phyloP scores from a whole-genome alignment of 1,140 invertebrate species.

The Tetragonula clypearis region DNA sequence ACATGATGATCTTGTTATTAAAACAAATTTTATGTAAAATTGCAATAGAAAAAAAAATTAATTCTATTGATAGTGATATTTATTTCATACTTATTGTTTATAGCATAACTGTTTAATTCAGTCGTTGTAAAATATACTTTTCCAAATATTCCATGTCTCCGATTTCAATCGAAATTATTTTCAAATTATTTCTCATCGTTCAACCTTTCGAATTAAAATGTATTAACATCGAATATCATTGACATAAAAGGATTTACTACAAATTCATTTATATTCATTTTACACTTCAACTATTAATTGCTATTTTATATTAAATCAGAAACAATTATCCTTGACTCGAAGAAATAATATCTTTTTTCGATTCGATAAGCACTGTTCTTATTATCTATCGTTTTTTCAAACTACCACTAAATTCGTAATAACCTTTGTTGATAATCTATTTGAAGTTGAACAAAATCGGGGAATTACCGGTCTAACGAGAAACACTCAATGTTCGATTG shows the following conservation, averaged over 20 bases:
- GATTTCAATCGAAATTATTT: neutral
- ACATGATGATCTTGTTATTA: neutral
- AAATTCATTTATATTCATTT: neutral
- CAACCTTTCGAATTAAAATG: neutral
- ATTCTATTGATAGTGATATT: too few relatives aligned
- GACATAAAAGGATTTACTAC: neutral
- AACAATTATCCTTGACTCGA: neutral
- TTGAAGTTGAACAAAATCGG: too few relatives aligned
- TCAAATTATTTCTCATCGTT: neutral
- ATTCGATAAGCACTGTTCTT: too few relatives aligned
- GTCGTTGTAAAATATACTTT: too few relatives aligned
- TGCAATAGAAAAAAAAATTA: too few relatives aligned
- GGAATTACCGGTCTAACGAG: neutral
- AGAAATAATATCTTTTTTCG: neutral
- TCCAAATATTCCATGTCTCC: too few relatives aligned
- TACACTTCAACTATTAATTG: neutral
- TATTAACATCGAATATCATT: neutral
- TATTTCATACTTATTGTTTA: too few relatives aligned
- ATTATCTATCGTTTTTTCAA: too few relatives aligned
- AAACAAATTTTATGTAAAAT: too few relatives aligned
- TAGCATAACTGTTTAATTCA: too few relatives aligned
- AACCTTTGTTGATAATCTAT: too few relatives aligned
- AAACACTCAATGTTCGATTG: neutral
- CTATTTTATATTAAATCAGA: neutral
- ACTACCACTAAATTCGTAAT: too few relatives aligned